A percentile compares a stretch with the other conserved stretches of the same genome.
These are phyloP conservation scores for Hypercompe scribonia DNA, from an alignment of 2,888 invertebrate species.

Conservation along the genomic window DNA sequence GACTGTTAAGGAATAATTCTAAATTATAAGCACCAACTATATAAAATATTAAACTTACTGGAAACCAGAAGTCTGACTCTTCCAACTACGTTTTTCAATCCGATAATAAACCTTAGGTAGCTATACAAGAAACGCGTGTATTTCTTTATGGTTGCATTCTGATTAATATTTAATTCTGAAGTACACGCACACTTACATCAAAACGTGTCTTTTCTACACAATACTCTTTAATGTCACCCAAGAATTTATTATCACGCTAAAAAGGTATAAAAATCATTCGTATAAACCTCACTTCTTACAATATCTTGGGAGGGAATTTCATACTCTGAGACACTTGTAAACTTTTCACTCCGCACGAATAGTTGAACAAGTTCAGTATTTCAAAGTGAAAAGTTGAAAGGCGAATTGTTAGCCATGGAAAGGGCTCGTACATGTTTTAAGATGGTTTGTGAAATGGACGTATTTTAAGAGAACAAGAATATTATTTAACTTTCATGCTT, in stretches of 20 bases:
- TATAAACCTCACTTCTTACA: constrained; percentile 31
- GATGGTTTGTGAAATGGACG: constrained; percentile 22
- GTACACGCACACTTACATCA: constrained; percentile 29
- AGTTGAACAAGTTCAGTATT: constrained; percentile 57
- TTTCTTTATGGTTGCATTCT: neutral
- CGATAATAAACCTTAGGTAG: neutral
- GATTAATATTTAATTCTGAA: constrained; percentile 33
- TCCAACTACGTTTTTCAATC: neutral
- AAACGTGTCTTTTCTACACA: constrained; percentile 36
- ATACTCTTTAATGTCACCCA: constrained; percentile 37
- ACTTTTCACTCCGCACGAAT: constrained; percentile 59
- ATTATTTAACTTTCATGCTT: constrained; percentile 7
- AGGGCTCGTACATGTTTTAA: constrained; percentile 34
- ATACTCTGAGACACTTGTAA: constrained; percentile 47
- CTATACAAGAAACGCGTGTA: neutral
- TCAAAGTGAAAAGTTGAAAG: constrained; percentile 57
- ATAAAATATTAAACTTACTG: neutral
- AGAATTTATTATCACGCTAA: constrained; percentile 45
- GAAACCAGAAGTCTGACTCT: neutral
- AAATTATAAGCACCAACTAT: neutral
- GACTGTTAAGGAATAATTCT: neutral
- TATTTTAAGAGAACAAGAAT: constrained; percentile 6
- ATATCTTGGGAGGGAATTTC: constrained; percentile 45
- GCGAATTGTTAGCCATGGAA: constrained; percentile 40
- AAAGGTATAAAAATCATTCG: constrained; percentile 41